Evolutionary conservation across 1,140 invertebrate species (phyloP), one percentile per base, ranked within the genome.

Genomic region (Drosophila nigrodunni): DNA sequence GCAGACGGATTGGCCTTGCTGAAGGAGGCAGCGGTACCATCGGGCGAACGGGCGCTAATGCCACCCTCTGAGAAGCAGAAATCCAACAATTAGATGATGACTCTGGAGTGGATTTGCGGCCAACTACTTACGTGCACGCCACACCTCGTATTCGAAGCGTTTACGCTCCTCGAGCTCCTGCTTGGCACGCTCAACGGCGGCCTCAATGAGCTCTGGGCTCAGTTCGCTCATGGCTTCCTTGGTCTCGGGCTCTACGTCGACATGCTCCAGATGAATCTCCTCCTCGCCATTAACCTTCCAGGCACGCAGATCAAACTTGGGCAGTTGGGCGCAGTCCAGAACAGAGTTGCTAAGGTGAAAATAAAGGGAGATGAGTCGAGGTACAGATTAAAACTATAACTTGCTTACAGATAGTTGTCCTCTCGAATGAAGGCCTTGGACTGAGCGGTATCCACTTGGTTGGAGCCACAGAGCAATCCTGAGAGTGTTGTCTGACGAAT

Each of bases 371-470:
- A 59, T 50, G 7, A 9, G 9, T 7, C 46, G 7, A 18, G 18
- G 2, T 3, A 47, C 8, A 44, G 3, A 8, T 2, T 6, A 34
- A 35, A 11, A 1, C 6, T 3, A 1, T 1, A 10, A 11, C 2
- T 6, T 41, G 93, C 94, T 95, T 94, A 97, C 94, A 98, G 93
- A 87, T 97, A 98, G 41, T 96, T 95, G 93, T 98, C 97, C 78
- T 97, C 95, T 54, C 96, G 95, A 7, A 98, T 94, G 85, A 99
- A 98, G 0, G 97, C 97, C 92, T 97, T 97, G 0, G 96, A 96
- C 83, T 97, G 96, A 10, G 97, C 94, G 34, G 93, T 94, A 0
- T 94, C 92, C 0, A 95, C 88, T 68, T 92, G 91, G 49, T 92
- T 77, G 90, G 39, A 93, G 82, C 80, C 79, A 25, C 91, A 92